Base-by-base conservation (phyloP, 2,797 vertebrate genomes). In the Cichlasoma orientale region DNA sequence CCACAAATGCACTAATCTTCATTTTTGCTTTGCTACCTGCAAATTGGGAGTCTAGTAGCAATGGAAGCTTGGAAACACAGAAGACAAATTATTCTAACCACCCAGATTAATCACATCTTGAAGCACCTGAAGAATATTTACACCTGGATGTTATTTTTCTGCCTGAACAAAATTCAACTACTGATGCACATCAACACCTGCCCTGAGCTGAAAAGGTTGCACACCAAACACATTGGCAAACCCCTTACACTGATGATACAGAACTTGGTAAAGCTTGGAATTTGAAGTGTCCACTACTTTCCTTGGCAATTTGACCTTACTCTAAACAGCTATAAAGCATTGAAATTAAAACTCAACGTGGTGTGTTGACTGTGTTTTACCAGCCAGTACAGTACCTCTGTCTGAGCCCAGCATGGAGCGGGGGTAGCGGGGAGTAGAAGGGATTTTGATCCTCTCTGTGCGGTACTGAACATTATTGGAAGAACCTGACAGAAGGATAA, bases 401-500 rank as follows among this genome's bases (percentile, higher is more conserved):
- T 99, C 98, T 31, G 97, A 98, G 27, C 97, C 97, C 94, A 98
- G 91, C 88, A 97, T 95, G 74, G 97, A 98, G 72, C 98, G 96
- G 0, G 97, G 97, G 66, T 99, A 99, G 81, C 98, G 96, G 4
- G 97, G 97, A 1, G 97, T 99, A 75, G 96, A 95, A 2, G 98
- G 98, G 83, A 99, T 97, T 94, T 99, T 99, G 94, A 99, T 99
- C 92, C 98, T 95, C 91, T 98, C 98, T n/a, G 97, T 95, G 92
- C 97, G 97, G 92, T 97, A 98, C 77, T 98, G 97, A 92, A 97
- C 93, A 82, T 97, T 98, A 94, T 90, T 97, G 0, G 97, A 96
- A 87, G 97, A 98, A 93, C 97, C 98, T 98, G 82, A n/a, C 19
- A 73, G 36, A 53, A 57, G 63, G 47, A 88, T 5, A 21, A 87